Conservation (phyloP, 2,888 invertebrate genomes). For the Lochmaea crataegi region DNA sequence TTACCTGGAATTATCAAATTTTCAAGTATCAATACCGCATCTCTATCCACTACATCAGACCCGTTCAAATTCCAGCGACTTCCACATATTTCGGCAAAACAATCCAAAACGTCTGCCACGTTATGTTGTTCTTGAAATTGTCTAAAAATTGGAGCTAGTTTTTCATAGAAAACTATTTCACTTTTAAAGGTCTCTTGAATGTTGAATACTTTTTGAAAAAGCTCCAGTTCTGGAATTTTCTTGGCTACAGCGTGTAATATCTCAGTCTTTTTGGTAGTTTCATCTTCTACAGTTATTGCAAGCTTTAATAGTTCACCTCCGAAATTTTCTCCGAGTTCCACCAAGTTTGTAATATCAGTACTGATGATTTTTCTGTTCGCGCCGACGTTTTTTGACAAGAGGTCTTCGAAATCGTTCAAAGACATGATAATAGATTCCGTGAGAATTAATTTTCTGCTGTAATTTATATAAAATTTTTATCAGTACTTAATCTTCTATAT, state of each 20-base stretch:
- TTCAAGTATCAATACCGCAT: slow-evolving; percentile 68
- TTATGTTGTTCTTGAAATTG: slow-evolving; percentile 63
- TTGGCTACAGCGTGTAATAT: slow-evolving; percentile 54
- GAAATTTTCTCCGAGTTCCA: slow-evolving; percentile 18
- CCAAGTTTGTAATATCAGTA: slow-evolving; percentile 1
- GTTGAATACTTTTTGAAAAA: slow-evolving; percentile 63
- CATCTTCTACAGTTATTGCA: slow-evolving; percentile 6
- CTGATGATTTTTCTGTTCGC: not conserved
- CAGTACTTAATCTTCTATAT: not conserved
- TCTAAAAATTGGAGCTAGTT: slow-evolving; percentile 62
- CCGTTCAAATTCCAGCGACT: slow-evolving; percentile 45
- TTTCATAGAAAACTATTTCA: slow-evolving; percentile 66
- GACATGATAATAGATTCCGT: not conserved
- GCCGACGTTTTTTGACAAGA: not conserved
- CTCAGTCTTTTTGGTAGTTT: slow-evolving; percentile 2
- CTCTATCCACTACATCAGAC: slow-evolving; percentile 62
- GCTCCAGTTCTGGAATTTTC: slow-evolving; percentile 22
- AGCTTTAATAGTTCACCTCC: slow-evolving; percentile 20
- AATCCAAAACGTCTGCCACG: slow-evolving; percentile 59
- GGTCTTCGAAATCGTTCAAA: slow-evolving; percentile 1
- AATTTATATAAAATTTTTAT: not conserved
- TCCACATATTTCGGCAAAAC: slow-evolving; percentile 66
- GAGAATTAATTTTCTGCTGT: not conserved
- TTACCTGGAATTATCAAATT: slow-evolving; percentile 62
- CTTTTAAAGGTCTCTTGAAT: slow-evolving; percentile 66